phyloP scores from a whole-genome alignment of 2,888 invertebrate species.

The Agrochola circellaris region DNA sequence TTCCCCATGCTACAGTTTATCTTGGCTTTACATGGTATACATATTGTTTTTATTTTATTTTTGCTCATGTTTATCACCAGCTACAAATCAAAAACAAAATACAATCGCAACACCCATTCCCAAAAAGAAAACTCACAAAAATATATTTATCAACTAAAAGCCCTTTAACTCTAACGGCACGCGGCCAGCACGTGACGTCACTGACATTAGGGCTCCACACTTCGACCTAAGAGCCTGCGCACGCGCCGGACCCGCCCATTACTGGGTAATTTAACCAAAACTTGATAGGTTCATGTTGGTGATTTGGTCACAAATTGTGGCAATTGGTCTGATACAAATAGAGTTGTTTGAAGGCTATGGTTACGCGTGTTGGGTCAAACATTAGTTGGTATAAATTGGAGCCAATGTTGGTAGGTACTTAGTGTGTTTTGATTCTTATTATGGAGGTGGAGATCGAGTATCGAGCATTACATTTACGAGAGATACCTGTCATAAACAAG shows the following conservation, averaged over 20 bases:
- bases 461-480: not conserved
- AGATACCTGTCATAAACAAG: not conserved
- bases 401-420: not conserved
- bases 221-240: constrained; percentile 70
- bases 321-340: constrained; percentile 42
- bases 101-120: not conserved
- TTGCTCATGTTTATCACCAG: not conserved
- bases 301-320: constrained; percentile 52
- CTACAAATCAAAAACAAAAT: constrained; percentile 25
- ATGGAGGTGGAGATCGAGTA: not conserved
- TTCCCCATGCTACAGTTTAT: constrained; percentile 17
- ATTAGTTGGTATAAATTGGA: not conserved
- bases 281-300: constrained; percentile 54
- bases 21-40: not conserved
- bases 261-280: constrained; percentile 78
- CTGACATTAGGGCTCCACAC: constrained; percentile 73
- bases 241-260: constrained; percentile 75
- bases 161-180: constrained; percentile 76
- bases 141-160: constrained; percentile 75
- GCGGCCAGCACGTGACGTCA: constrained; percentile 83
- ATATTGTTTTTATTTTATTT: too few relatives aligned
- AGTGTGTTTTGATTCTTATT: not conserved
- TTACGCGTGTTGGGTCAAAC: constrained; percentile 19
- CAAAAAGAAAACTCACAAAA: constrained; percentile 40
- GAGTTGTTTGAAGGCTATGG: constrained; percentile 12